These are phyloP conservation scores for Orgyia antiqua DNA, from an alignment of 2,888 invertebrate genomes.

Conservation along the genomic window DNA sequence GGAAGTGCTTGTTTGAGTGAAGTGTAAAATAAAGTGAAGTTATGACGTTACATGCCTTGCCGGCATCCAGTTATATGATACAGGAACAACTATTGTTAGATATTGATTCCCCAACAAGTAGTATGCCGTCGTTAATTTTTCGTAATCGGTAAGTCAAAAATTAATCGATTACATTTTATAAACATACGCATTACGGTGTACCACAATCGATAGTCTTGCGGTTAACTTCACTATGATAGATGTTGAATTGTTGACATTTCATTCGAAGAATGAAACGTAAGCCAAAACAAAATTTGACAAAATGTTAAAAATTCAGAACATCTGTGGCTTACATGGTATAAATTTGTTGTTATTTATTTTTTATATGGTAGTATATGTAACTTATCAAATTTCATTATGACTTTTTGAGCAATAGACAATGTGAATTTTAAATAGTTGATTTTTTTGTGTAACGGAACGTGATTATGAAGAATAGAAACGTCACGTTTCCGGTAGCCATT, in stretches of 20 bases:
- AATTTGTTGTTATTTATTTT: no score
- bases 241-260: slow-evolving; percentile 10
- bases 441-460: slow-evolving; percentile 12
- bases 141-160: slow-evolving; percentile 78
- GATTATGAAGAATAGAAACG: slow-evolving; percentile 32
- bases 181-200: slow-evolving; percentile 41
- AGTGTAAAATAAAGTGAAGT: slow-evolving; percentile 64
- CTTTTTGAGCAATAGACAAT: no score
- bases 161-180: slow-evolving; percentile 28
- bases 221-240: slow-evolving; percentile 30
- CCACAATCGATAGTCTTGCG: slow-evolving; percentile 35
- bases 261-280: slow-evolving; percentile 17
- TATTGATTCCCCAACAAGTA: slow-evolving; percentile 59
- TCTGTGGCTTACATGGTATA: no score
- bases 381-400: no score
- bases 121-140: slow-evolving; percentile 81
- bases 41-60: slow-evolving; percentile 75
- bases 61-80: slow-evolving; percentile 69
- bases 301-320: no score
- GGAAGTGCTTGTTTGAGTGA: slow-evolving; percentile 39
- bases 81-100: slow-evolving; percentile 66
- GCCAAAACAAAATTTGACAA: no score
- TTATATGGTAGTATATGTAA: no score
- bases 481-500: slow-evolving; percentile 66
- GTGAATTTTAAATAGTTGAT: no score